phyloP scores from a whole-genome alignment of 2,113 vertebrate genomes.

The Mesitornis unicolor region DNA sequence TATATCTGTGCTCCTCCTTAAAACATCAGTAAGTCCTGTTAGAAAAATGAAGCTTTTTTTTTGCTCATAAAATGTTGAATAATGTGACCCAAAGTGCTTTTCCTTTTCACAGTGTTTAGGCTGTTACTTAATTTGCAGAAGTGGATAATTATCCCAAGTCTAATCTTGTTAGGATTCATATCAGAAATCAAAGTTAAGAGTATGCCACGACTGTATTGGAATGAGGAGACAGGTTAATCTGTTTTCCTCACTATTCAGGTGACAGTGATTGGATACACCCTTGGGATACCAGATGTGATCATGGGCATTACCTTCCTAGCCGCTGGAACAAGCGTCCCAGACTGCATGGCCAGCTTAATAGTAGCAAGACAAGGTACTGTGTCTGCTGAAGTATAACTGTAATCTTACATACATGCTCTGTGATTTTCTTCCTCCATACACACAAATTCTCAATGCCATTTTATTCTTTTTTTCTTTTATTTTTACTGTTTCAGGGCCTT shows the following conservation, averaged over 20 bases:
- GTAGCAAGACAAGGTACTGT: constrained; percentile 94
- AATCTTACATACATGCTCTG: neutral
- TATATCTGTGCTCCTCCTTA: neutral
- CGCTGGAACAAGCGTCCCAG: constrained; percentile 95
- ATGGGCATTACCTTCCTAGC: constrained; percentile 99
- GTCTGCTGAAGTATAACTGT: neutral
- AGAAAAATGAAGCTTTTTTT: neutral
- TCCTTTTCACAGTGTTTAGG: neutral
- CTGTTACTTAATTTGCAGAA: neutral
- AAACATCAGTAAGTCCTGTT: neutral
- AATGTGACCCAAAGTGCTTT: neutral
- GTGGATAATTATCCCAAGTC: neutral
- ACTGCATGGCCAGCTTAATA: constrained; percentile 98
- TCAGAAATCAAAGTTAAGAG: neutral
- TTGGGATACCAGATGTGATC: constrained; percentile 97
- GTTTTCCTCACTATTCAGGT: constrained; percentile 76
- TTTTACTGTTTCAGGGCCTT: neutral
- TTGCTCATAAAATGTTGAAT: neutral
- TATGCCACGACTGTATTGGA: neutral
- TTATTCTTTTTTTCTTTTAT: neutral
- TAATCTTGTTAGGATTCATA: neutral
- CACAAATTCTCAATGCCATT: neutral
- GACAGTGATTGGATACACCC: constrained; percentile 93
- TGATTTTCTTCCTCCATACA: neutral
- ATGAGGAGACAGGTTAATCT: neutral